Percentiles rank a stretch among this genome's conserved stretches.
phyloP scores from a whole-genome alignment of 2,797 vertebrate genomes.

The Mormyrus hasselquistii region DNA sequence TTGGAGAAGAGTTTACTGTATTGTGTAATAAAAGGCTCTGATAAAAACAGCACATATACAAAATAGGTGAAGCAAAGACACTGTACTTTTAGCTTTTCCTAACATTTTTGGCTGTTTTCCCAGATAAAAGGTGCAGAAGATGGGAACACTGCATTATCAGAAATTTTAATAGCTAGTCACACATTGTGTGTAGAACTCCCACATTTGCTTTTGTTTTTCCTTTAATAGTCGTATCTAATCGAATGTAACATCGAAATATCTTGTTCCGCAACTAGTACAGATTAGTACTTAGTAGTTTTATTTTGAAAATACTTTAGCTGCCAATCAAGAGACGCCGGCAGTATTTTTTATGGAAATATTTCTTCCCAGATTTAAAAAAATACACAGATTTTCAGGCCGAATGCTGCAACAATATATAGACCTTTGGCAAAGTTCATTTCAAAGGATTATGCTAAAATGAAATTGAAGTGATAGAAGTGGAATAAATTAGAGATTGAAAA shows the following conservation, averaged over 20 bases:
- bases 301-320: background rate
- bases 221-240: background rate
- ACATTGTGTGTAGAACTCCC: background rate
- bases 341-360: background rate
- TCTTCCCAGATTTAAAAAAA: background rate
- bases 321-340: background rate
- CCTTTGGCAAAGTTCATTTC: slow-evolving; percentile 35
- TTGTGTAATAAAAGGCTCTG: background rate
- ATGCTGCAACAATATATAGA: slow-evolving; percentile 15
- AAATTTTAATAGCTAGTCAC: background rate
- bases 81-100: background rate
- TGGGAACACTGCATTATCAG: background rate
- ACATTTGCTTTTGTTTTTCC: background rate
- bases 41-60: background rate
- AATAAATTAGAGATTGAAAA: slow-evolving; percentile 63
- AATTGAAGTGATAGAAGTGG: slow-evolving; percentile 44
- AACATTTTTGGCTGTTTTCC: background rate
- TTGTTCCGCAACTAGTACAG: background rate
- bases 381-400: slow-evolving; percentile 13
- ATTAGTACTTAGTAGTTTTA: background rate
- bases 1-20: background rate
- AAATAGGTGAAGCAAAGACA: background rate
- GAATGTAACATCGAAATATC: background rate
- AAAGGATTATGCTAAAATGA: slow-evolving; percentile 69
- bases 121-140: background rate